phyloP scores from a whole-genome alignment of 1,140 invertebrate species.

The Araneus ventricosus region DNA sequence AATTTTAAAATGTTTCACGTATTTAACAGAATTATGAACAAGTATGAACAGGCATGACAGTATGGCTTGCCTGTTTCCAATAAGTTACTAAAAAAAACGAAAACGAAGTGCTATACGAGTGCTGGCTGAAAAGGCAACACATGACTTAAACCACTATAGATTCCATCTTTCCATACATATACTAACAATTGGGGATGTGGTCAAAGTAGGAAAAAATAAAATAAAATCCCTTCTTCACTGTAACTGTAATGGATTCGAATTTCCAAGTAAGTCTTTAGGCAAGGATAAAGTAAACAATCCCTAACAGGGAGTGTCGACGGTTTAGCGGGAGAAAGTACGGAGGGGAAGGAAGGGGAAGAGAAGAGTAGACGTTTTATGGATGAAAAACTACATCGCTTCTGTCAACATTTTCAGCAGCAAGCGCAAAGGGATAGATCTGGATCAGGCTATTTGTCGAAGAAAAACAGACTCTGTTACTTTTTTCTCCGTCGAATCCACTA shows the following conservation, averaged over 20 bases:
- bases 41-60: too few relatives aligned
- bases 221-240: constrained; percentile 9
- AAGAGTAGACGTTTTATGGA: constrained; percentile 17
- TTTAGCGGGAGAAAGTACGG: not conserved
- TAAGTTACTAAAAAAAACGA: too few relatives aligned
- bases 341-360: not conserved
- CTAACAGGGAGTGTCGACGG: constrained; percentile 6
- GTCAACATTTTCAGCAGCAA: constrained; percentile 22
- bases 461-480: not conserved
- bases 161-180: not conserved
- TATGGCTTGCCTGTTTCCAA: too few relatives aligned
- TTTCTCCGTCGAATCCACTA: not conserved
- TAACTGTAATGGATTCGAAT: constrained; percentile 23
- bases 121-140: too few relatives aligned
- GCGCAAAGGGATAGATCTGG: not conserved
- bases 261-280: constrained; percentile 40
- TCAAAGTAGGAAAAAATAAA: not conserved
- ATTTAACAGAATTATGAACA: too few relatives aligned
- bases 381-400: constrained; percentile 29
- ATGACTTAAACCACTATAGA: not conserved
- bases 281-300: constrained; percentile 43
- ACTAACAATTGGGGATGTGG: not conserved
- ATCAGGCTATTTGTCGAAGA: constrained; percentile 29
- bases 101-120: too few relatives aligned
- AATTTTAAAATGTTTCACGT: too few relatives aligned